Evolutionary conservation across 2,113 vertebrate species (phyloP).

Genomic region (Halichoeres trimaculatus): DNA sequence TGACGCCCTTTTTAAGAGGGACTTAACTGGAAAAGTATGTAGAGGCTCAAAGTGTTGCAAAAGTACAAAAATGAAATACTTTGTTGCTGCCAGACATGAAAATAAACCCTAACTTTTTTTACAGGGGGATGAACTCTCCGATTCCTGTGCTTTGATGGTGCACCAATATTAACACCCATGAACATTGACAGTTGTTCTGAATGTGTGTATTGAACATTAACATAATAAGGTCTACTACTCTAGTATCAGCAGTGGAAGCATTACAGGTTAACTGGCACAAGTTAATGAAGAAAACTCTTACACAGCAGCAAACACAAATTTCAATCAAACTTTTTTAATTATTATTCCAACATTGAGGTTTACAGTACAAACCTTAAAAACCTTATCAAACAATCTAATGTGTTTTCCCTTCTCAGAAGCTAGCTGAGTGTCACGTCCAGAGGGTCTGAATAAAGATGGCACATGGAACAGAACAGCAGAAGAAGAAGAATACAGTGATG

Average conservation of each 20-base stretch:
- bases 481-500: constrained; percentile 43
- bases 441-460: constrained; percentile 48
- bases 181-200: no score
- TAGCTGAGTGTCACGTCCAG: constrained; percentile 16
- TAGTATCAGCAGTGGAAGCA: not conserved
- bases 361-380: constrained; percentile 13
- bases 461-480: constrained; percentile 29
- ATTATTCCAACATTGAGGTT: constrained; percentile 9
- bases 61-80: not conserved
- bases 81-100: not conserved
- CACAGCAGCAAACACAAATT: constrained; percentile 10
- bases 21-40: not conserved
- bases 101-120: no score
- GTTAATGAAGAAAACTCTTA: not conserved
- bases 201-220: no score
- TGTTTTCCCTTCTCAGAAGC: constrained; percentile 16
- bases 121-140: no score
- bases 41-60: constrained; percentile 2
- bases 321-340: not conserved
- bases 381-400: constrained; percentile 24
- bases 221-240: no score
- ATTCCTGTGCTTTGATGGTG: not conserved
- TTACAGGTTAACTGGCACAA: not conserved
- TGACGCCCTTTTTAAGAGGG: constrained; percentile 14
- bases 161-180: no score